These are phyloP conservation scores for Camelus bactrianus DNA, from an alignment of 2,113 vertebrate genomes.

Conservation along the genomic window DNA sequence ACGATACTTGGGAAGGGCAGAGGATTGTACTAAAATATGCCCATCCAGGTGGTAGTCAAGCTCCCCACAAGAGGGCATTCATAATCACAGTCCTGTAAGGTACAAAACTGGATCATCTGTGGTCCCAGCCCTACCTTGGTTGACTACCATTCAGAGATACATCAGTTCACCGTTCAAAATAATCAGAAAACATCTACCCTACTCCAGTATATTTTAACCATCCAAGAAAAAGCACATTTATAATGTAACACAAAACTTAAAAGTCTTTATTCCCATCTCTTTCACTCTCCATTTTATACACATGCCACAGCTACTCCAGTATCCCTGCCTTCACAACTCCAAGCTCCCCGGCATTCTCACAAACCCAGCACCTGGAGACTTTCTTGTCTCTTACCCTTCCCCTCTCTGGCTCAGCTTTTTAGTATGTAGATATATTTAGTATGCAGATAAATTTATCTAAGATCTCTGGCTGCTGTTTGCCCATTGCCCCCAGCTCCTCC, in stretches of 20 bases:
- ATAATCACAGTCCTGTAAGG: not conserved
- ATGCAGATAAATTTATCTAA: not conserved
- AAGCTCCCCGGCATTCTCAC: not conserved
- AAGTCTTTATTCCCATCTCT: not conserved
- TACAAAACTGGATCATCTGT: not conserved
- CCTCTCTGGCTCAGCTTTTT: not conserved
- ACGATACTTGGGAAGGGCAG: not conserved
- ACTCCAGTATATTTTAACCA: not conserved
- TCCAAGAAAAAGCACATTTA: not conserved
- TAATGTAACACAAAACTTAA: not conserved
- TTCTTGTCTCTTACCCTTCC: not conserved
- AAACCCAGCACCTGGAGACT: not conserved
- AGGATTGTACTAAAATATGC: fast-evolving
- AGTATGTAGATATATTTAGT: not conserved
- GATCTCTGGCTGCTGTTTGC: not conserved
- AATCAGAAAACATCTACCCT: not conserved
- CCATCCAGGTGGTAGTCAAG: not conserved
- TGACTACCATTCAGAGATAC: not conserved
- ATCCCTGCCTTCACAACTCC: not conserved
- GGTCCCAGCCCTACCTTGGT: not conserved
- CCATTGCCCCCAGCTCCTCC: not conserved
- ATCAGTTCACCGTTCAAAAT: not conserved
- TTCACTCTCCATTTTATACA: not conserved
- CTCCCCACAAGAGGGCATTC: not conserved
- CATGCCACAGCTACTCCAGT: not conserved